Evolutionary conservation across 2,888 invertebrate species (phyloP), one percentile per base, ranked within the genome.

Genomic region (Alloscopus bannaensis): DNA sequence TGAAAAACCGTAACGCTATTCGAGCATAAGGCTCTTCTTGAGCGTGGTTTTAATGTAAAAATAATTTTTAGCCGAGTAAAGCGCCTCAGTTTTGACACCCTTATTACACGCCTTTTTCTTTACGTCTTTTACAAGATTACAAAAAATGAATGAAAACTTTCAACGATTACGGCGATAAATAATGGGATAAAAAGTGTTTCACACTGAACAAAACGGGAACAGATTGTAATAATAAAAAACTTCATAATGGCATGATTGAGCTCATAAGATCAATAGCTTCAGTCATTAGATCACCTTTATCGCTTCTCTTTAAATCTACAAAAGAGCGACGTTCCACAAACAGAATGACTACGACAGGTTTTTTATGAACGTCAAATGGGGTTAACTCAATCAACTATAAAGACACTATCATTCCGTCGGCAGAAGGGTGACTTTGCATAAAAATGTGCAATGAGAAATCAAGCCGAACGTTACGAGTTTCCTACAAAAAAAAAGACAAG

Each of bases 351-450:
- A 59, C n/a, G n/a, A n/a, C 59, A 29, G 31, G 59, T 59, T 59
- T 59, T 59, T 59, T 31, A 29, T 45, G 45, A 59, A 59, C 1
- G 8, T 20, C 31, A 69, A 69, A 31, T 26, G 69, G 29, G 69
- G 57, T 69, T 59, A 69, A 59, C 69, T 59, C 42, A 69, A 69
- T 69, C 69, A 55, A 24, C 40, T 66, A 68, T 68, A 18, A 59
- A 18, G 59, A 6, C 13, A 24, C 52, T 24, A n/a, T 52, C 52
- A 20, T 24, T 24, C 11, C 26, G 42, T 24, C 40, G 42, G 18
- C 24, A n/a, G n/a, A n/a, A n/a, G n/a, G n/a, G n/a, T n/a, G n/a
- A 59, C 24, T 29, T 2, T 29, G 59, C 24, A 26, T 24, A 55
- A 11, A 6, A 24, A 24, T 55, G 57, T 55, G 8, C 24, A 47